Evolutionary conservation across 92 coral and sea anemone genomes (phyloP), one percentile per base, ranked within the genome.

Genomic region (Zoanthus solanderi): DNA sequence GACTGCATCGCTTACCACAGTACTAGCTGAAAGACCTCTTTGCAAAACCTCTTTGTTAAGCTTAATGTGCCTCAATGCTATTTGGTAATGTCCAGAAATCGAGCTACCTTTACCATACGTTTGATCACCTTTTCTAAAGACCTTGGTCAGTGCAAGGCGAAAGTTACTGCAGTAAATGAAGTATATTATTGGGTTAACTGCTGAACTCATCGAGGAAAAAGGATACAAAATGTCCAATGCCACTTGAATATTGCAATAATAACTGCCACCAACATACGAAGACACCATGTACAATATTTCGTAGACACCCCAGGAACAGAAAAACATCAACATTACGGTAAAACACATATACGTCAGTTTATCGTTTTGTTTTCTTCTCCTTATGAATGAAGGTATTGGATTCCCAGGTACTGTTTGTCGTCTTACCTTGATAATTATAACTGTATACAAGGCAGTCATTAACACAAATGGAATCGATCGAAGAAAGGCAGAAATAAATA

Each of bases 271-370:
- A 56, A 32, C 68, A 78, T 56, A 54, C 17, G 32, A 18, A 15
- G 83, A 78, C 14, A 58, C 29, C 48, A 78, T 78, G 68, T 54
- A 78, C 23, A 78, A 37, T 54, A 78, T 78, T 32, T 78, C 83
- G 68, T 78, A 78, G 46, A 78, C 37, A 14, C 83, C 83, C 83
- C 83, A 78, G 69, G 68, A 78, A 30, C 83, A 78, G 66, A 78
- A 78, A 45, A 78, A 78, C n/a, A 78, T 9, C 50, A 78, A 65
- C 68, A 78, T 15, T 18, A 78, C 13, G 0, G 71, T 57, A 28
- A 78, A 14, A 29, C 83, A 78, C 83, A 78, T 78, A 10, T 58
- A 31, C 6, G 83, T 78, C 15, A 78, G 71, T 30, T 78, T 78
- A 17, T 11, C 6, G 52, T 78, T 78, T 68, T 78, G 83, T 46